A percentile compares a stretch with the other conserved stretches of the same genome.
Evolutionary conservation across 1,140 invertebrate species (phyloP).

Genomic region (Ceratina japonica): DNA sequence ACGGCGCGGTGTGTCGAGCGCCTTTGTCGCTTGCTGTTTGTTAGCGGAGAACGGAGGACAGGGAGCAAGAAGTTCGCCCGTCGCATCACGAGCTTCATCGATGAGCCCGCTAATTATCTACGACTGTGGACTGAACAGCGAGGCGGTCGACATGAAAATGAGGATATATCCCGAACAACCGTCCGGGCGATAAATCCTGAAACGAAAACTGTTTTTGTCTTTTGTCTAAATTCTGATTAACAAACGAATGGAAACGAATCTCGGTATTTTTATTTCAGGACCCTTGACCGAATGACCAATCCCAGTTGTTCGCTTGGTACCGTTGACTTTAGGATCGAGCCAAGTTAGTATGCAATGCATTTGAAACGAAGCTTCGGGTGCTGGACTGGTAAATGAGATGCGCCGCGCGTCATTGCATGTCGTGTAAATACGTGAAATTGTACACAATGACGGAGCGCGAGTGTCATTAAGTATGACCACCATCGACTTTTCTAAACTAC

Average conservation of each 20-base stretch:
- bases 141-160: constrained; percentile 29
- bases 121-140: constrained; percentile 42
- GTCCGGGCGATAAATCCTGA: constrained; percentile 48
- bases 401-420: background rate
- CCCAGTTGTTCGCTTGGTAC: background rate
- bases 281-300: too few species aligned
- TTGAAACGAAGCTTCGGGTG: background rate
- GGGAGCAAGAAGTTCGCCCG: constrained; percentile 6
- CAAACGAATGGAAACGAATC: too few species aligned
- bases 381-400: background rate
- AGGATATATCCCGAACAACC: constrained; percentile 34
- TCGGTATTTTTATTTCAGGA: too few species aligned
- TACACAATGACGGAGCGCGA: background rate
- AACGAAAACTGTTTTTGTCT: background rate
- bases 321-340: too few species aligned
- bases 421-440: constrained; percentile 13
- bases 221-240: too few species aligned
- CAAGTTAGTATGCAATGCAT: background rate
- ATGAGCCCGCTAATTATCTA: constrained; percentile 50
- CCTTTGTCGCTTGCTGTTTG: constrained; percentile 49
- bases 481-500: constrained; percentile 52
- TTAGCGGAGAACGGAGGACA: background rate
- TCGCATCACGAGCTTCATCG: constrained; percentile 1
- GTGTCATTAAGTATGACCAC: constrained; percentile 42
- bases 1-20: constrained; percentile 19